Evolutionary conservation across 2,888 invertebrate species (phyloP).

Genomic region (Plagodis dolabraria): DNA sequence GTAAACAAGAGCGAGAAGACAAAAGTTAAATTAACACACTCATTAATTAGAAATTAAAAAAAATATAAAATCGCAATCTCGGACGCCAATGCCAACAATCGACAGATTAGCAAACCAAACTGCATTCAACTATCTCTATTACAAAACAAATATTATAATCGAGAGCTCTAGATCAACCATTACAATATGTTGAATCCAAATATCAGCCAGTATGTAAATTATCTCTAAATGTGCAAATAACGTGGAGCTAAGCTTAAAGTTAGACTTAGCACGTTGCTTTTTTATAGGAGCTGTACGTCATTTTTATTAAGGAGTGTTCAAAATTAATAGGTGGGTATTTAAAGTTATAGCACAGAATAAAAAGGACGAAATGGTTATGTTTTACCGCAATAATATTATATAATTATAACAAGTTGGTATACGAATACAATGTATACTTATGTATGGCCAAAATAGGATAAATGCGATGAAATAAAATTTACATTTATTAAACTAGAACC

Average conservation of each 20-base stretch:
- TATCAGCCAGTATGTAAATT: constrained; percentile 27
- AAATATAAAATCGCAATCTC: constrained; percentile 7
- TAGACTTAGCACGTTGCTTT: constrained; percentile 2
- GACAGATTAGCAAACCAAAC: constrained; percentile 14
- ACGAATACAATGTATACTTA: too few relatives aligned
- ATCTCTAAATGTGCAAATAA: constrained; percentile 11
- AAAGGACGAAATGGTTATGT: background rate
- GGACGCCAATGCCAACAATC: constrained; percentile 20
- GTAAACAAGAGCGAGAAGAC: too few relatives aligned
- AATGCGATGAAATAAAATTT: too few relatives aligned
- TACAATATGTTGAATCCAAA: constrained; percentile 16
- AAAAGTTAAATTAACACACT: too few relatives aligned
- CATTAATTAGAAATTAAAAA: background rate
- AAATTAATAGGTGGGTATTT: background rate
- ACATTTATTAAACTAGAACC: too few relatives aligned
- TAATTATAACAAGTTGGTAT: too few relatives aligned
- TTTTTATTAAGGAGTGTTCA: background rate
- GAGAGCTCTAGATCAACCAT: constrained; percentile 9
- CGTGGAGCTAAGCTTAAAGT: background rate
- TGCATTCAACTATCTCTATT: constrained; percentile 24
- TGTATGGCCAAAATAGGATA: too few relatives aligned
- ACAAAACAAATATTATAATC: constrained; percentile 11
- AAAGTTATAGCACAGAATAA: too few relatives aligned
- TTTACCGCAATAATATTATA: background rate
- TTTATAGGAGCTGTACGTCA: background rate